Conservation (phyloP, 2,113 vertebrate species). For the Lethenteron reissneri region DNA sequence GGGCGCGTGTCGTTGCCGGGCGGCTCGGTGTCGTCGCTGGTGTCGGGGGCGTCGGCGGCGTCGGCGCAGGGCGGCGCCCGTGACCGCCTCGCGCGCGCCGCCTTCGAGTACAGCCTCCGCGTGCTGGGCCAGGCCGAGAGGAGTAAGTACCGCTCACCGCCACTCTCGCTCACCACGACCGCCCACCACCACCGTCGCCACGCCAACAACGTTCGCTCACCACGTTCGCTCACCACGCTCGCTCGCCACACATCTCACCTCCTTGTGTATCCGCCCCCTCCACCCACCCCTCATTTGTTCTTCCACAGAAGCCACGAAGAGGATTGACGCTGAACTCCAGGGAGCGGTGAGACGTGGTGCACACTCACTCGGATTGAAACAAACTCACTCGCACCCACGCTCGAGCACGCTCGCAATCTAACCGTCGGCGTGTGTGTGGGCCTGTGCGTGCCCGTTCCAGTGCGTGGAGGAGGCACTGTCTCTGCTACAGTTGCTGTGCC, state of each 20-base stretch:
- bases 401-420: not conserved
- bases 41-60: conserved; percentile 29
- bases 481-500: conserved; percentile 59
- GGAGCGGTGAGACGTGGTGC: conserved; percentile 41
- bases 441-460: conserved; percentile 19
- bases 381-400: too few species aligned
- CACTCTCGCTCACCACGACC: not conserved
- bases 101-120: conserved; percentile 72
- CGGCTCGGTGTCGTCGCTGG: conserved; percentile 35
- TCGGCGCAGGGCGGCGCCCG: conserved; percentile 33
- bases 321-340: conserved; percentile 46
- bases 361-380: too few species aligned
- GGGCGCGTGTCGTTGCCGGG: conserved; percentile 14
- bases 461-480: conserved; percentile 67
- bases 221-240: too few species aligned
- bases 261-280: not conserved
- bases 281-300: conserved; percentile 7
- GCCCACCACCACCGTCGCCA: not conserved
- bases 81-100: conserved; percentile 52
- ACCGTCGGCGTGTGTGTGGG: not conserved
- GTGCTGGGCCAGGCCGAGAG: conserved; percentile 64
- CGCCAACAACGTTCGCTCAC: not conserved
- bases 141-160: conserved; percentile 30
- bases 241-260: not conserved
- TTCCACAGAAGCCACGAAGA: conserved; percentile 48